Evolutionary conservation across 1,140 invertebrate genomes (phyloP).

Genomic region (Philaenus spumarius): DNA sequence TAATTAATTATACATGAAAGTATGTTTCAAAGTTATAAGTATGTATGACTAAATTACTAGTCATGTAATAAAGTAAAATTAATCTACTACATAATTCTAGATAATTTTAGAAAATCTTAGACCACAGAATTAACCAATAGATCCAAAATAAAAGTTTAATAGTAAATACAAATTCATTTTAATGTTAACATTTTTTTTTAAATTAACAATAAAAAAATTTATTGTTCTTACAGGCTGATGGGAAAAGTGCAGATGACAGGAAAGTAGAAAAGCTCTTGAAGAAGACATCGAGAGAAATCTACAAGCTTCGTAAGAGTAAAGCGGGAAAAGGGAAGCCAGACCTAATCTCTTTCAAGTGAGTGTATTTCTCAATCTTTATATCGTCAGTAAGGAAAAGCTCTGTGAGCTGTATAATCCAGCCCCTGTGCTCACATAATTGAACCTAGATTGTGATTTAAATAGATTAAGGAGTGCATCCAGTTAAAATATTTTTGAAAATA

Average conservation of each 20-base stretch:
- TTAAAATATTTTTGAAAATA: no score
- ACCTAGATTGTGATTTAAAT: no score
- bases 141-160: not conserved
- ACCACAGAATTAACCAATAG: not conserved
- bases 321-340: slow-evolving; percentile 85
- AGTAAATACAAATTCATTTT: not conserved
- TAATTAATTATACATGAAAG: no score
- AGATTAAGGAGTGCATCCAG: no score
- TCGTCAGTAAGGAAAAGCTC: no score
- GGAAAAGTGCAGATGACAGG: slow-evolving; percentile 62
- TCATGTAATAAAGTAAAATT: no score
- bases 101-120: no score
- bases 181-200: not conserved
- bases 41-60: no score
- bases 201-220: not conserved
- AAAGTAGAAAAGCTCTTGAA: slow-evolving; percentile 75
- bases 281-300: slow-evolving; percentile 83
- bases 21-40: no score
- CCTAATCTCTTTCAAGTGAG: slow-evolving; percentile 88
- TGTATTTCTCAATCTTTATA: slow-evolving; percentile 31
- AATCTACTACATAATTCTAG: no score
- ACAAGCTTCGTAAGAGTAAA: slow-evolving; percentile 78
- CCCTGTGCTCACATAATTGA: no score
- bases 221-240: slow-evolving; percentile 33
- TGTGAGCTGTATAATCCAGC: no score